A percentile compares a stretch with the other conserved stretches of the same genome.
Evolutionary conservation across 2,888 invertebrate genomes (phyloP).

Genomic region (Monoplex corrugatus): DNA sequence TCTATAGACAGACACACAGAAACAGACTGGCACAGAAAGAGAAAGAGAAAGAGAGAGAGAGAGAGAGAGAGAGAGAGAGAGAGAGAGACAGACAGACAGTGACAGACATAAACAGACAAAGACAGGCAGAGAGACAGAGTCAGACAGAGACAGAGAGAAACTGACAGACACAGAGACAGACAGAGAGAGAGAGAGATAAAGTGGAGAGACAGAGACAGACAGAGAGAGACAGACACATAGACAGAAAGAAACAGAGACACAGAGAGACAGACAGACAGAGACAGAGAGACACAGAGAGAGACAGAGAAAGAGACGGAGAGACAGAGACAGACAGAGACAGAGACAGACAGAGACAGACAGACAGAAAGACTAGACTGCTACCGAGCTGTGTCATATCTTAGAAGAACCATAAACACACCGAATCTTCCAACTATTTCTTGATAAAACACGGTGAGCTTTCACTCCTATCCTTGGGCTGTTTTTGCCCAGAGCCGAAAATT

Average conservation of each 20-base stretch:
- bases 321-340: background rate
- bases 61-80: constrained; percentile 33
- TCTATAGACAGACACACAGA: background rate
- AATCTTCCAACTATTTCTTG: no score
- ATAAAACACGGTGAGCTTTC: no score
- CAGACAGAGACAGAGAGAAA: constrained; percentile 43
- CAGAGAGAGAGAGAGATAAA: constrained; percentile 43
- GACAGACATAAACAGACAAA: constrained; percentile 38
- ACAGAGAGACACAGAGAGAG: background rate
- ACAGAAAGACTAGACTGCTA: background rate
- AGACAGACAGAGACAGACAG: constrained; percentile 15
- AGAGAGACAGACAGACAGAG: background rate
- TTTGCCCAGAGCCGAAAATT: no score
- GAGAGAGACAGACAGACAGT: constrained; percentile 21
- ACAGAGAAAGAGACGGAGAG: constrained; percentile 3
- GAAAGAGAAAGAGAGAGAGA: constrained; percentile 38
- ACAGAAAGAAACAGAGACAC: constrained; percentile 7
- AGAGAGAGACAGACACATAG: constrained; percentile 35
- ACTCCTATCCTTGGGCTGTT: no score
- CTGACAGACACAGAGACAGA: constrained; percentile 34
- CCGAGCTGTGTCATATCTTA: no score
- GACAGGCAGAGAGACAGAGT: constrained; percentile 39
- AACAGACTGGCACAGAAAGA: constrained; percentile 3
- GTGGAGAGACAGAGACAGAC: constrained; percentile 42
- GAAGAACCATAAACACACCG: no score